Percentiles rank a stretch among this genome's conserved stretches.
Conservation (phyloP, 2,797 vertebrate genomes). For the Iguana delicatissima region DNA sequence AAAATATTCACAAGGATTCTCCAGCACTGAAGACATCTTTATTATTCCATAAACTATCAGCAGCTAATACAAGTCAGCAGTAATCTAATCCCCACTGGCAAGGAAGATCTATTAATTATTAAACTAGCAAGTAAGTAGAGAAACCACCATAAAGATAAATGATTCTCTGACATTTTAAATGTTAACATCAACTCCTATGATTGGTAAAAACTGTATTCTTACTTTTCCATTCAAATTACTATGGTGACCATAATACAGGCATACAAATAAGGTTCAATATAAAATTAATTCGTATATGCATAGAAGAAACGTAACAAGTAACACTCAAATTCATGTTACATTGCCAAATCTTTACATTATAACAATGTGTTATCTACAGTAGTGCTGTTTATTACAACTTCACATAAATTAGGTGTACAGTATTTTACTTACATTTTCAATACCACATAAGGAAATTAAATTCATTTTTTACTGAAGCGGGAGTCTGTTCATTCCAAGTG, state of each 20-base stretch:
- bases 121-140: constrained; percentile 78
- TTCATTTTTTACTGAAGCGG: background rate
- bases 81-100: constrained; percentile 77
- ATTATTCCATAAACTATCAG: constrained; percentile 46
- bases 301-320: constrained; percentile 13
- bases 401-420: background rate
- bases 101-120: constrained; percentile 88
- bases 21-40: constrained; percentile 47
- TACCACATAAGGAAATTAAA: background rate
- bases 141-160: constrained; percentile 64
- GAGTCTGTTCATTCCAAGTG: background rate
- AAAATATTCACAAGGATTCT: constrained; percentile 28
- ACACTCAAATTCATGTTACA: background rate
- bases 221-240: constrained; percentile 23
- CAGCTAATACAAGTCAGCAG: constrained; percentile 68
- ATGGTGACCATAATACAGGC: background rate
- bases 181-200: constrained; percentile 38
- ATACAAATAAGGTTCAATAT: background rate
- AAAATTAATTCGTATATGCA: constrained; percentile 25
- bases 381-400: background rate
- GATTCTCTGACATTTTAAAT: constrained; percentile 58
- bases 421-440: background rate
- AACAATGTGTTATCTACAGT: background rate
- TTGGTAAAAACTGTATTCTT: constrained; percentile 45
- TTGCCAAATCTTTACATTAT: background rate